Percentiles rank a stretch among this genome's conserved stretches.
phyloP scores from a whole-genome alignment of 2,113 vertebrate genomes.

The Rhinogobius similis region DNA sequence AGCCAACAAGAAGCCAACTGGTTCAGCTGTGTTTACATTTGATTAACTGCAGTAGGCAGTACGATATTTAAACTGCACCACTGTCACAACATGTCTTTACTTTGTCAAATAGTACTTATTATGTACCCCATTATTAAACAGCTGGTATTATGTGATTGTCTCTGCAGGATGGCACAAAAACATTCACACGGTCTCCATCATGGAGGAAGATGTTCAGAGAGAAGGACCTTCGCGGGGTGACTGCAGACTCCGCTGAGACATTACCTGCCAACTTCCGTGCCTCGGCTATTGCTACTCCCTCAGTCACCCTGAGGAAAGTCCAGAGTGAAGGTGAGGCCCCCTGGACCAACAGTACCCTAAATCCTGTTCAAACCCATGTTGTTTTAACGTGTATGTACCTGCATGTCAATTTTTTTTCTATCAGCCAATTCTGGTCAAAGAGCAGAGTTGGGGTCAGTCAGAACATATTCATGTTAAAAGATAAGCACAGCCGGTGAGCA shows the following conservation, averaged over 20 bases:
- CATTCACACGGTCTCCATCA: slow-evolving; percentile 90
- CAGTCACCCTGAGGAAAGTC: slow-evolving; percentile 89
- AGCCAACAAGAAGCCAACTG: slow-evolving; percentile 25
- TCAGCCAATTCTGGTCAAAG: slow-evolving; percentile 84
- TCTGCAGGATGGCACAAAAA: slow-evolving; percentile 86
- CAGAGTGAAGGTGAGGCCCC: slow-evolving; percentile 87
- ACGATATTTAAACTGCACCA: slow-evolving; percentile 31
- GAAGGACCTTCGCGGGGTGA: slow-evolving; percentile 90
- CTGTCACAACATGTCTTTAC: slow-evolving; percentile 38
- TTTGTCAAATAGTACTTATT: slow-evolving; percentile 30
- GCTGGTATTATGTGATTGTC: slow-evolving; percentile 11
- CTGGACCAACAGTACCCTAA: background rate
- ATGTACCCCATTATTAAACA: slow-evolving; percentile 15
- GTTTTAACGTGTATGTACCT: background rate
- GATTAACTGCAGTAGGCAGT: slow-evolving; percentile 54
- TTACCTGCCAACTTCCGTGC: slow-evolving; percentile 92
- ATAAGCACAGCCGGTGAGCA: slow-evolving; percentile 77
- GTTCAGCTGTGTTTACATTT: slow-evolving; percentile 63
- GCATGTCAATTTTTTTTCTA: slow-evolving; percentile 42
- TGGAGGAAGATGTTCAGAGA: slow-evolving; percentile 94
- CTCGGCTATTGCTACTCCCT: slow-evolving; percentile 88
- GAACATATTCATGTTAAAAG: slow-evolving; percentile 91
- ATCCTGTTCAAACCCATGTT: background rate
- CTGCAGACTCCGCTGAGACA: slow-evolving; percentile 90
- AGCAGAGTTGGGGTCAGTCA: slow-evolving; percentile 87